Conservation (phyloP, 2,113 vertebrate species). For the Muntiacus reevesi region DNA sequence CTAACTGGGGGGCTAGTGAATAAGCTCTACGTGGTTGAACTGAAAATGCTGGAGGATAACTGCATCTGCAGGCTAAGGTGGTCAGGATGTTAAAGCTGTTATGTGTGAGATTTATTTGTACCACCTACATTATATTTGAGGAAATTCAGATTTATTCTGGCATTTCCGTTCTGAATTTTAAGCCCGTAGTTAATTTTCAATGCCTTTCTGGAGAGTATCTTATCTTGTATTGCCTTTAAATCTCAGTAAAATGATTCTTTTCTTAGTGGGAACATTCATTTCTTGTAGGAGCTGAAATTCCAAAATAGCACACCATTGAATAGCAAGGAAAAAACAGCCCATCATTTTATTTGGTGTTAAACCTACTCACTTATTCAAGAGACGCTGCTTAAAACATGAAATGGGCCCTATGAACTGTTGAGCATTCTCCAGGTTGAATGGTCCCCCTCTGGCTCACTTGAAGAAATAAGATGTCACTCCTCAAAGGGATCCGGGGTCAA, state of each 20-base stretch:
- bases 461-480: background rate
- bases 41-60: constrained; percentile 82
- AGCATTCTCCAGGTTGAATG: background rate
- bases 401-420: background rate
- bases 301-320: background rate
- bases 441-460: background rate
- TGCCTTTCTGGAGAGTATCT: constrained; percentile 28
- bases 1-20: constrained; percentile 77
- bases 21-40: constrained; percentile 80
- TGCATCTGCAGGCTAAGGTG: constrained; percentile 77
- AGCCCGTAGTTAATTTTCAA: constrained; percentile 43
- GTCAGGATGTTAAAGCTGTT: constrained; percentile 68
- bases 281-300: constrained; percentile 27
- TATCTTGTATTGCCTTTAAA: constrained; percentile 59
- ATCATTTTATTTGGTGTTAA: constrained; percentile 19
- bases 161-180: constrained; percentile 56
- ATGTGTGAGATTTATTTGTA: constrained; percentile 70
- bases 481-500: background rate
- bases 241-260: constrained; percentile 58
- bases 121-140: constrained; percentile 57
- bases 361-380: constrained; percentile 11
- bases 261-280: constrained; percentile 30
- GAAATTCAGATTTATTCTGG: constrained; percentile 60
- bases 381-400: background rate
- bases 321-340: background rate